Evolutionary conservation across 1,140 invertebrate genomes (phyloP).

Genomic region (Hyles euphorbiae): DNA sequence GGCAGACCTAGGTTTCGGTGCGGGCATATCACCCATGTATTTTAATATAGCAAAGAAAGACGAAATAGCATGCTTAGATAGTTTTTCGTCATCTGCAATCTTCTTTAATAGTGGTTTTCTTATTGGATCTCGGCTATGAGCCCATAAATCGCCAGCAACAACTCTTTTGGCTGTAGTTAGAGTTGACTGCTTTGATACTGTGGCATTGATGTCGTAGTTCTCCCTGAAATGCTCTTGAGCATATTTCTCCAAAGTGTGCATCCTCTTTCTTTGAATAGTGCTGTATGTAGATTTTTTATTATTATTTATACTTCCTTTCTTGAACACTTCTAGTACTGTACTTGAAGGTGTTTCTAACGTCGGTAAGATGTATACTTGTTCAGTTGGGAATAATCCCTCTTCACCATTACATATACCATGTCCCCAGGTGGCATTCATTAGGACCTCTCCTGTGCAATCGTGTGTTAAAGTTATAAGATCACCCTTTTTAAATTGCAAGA

Average conservation of each 20-base stretch:
- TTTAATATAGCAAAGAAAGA: slow-evolving; percentile 91
- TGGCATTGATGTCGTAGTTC: slow-evolving; percentile 62
- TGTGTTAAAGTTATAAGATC: slow-evolving; percentile 90
- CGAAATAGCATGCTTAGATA: slow-evolving; percentile 83
- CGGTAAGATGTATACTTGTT: slow-evolving; percentile 91
- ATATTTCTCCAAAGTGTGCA: slow-evolving; percentile 89
- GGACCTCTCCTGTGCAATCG: slow-evolving; percentile 83
- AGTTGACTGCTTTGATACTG: slow-evolving; percentile 79
- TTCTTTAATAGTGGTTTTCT: slow-evolving; percentile 91
- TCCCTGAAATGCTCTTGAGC: slow-evolving; percentile 88
- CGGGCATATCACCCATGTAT: slow-evolving; percentile 96
- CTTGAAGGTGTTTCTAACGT: slow-evolving; percentile 85
- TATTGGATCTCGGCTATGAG: slow-evolving; percentile 89
- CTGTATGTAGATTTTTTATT: slow-evolving; percentile 71
- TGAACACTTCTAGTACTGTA: slow-evolving; percentile 76
- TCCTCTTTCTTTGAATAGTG: slow-evolving; percentile 79
- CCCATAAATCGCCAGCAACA: slow-evolving; percentile 84
- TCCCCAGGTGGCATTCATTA: slow-evolving; percentile 86
- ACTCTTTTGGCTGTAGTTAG: slow-evolving; percentile 78
- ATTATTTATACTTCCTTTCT: slow-evolving; percentile 73
- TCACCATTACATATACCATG: slow-evolving; percentile 81
- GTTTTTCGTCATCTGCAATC: slow-evolving; percentile 84
- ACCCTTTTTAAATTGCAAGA: slow-evolving; percentile 84
- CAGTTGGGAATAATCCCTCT: slow-evolving; percentile 90
- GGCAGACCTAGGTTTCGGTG: slow-evolving; percentile 80